Conservation (phyloP, 2,888 invertebrate species). For the Sarcophaga caerulescens region DNA sequence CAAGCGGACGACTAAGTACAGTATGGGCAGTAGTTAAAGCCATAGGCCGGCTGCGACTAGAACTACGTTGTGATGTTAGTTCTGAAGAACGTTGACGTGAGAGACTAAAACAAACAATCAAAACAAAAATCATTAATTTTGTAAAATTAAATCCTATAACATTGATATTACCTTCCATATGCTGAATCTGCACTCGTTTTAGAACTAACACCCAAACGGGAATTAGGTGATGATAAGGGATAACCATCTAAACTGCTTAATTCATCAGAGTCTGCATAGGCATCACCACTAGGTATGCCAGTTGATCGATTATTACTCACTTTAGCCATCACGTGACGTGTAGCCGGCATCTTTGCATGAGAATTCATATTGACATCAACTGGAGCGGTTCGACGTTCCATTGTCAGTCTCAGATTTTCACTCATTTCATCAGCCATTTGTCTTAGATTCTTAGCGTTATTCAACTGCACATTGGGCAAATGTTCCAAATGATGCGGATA, state of each 20-base stretch:
- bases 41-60: constrained; percentile 69
- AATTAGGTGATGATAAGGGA: constrained; percentile 75
- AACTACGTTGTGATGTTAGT: constrained; percentile 70
- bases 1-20: constrained; percentile 43
- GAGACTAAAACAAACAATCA: constrained; percentile 80
- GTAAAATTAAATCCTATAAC: neutral
- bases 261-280: constrained; percentile 79
- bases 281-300: constrained; percentile 66
- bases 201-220: constrained; percentile 76
- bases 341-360: neutral
- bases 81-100: constrained; percentile 83
- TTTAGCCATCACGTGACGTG: constrained; percentile 23
- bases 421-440: constrained; percentile 73
- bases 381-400: constrained; percentile 56
- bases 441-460: constrained; percentile 78
- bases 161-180: constrained; percentile 89
- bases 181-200: constrained; percentile 87
- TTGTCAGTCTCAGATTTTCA: constrained; percentile 71
- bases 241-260: constrained; percentile 79
- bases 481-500: constrained; percentile 56
- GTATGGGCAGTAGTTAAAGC: constrained; percentile 63
- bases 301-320: constrained; percentile 30
- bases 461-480: constrained; percentile 77
- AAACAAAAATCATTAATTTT: neutral
- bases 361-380: constrained; percentile 35